Base-by-base conservation (phyloP, 2,797 vertebrate species). In the Hapalemur alaotrensis region DNA sequence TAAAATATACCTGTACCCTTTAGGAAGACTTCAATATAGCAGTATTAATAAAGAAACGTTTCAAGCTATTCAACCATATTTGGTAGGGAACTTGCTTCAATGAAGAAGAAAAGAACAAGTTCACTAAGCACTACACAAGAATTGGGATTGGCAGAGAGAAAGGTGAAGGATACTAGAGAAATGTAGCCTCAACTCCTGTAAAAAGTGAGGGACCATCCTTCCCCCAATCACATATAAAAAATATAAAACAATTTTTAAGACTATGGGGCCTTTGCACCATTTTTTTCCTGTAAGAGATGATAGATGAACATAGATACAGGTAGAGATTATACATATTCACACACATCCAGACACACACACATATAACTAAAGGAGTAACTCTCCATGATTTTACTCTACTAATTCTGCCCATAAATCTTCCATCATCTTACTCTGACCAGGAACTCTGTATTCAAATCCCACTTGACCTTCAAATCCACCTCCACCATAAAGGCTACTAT, bases 151-250 rank as follows among this genome's bases (percentile, higher is more conserved):
- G 59, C 4, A 32, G 9, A 15, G 61, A 28, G 22, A 57, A 8
- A 78, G 5, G 5, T 46, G 61, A 69, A 93, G 8, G 25, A 23
- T 50, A 28, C 4, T 50, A 83, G 20, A 89, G 5, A 89, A 67
- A 80, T 3, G 50, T 11, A 63, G 20, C 28, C 82, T 76, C 7
- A 67, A 38, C 17, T 59, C 20, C 30, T 69, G 12, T 46, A 63
- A 92, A 87, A 81, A 41, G 23, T 14, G 41, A 69, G 43, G 18
- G 10, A 89, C 1, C 63, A 22, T n/a, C 28, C 18, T 28, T 59
- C 32, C 75, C 89, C 59, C 96, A 83, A 91, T 89, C 15, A 73
- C 94, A 63, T 11, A 9, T n/a, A 92, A 61, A 57, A 89, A 63
- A 41, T 14, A 73, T 15, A 25, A 32, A 61, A 20, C 8, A 59